Percentiles rank a stretch among this genome's conserved stretches.
phyloP scores from a whole-genome alignment of 2,113 vertebrate genomes.

The Abramis brama region DNA sequence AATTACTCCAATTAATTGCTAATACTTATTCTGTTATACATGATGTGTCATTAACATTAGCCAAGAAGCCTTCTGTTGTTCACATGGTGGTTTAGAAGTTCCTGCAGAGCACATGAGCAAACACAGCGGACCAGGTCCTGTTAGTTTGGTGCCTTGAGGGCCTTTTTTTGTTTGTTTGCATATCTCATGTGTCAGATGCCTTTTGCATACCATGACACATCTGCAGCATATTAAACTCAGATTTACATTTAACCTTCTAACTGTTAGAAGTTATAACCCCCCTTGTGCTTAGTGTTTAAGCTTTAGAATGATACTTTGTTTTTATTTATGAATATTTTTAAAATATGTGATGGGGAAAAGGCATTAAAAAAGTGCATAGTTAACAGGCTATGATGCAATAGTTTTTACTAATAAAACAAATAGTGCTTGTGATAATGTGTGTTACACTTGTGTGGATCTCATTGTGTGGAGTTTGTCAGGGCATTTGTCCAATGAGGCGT shows the following conservation, averaged over 20 bases:
- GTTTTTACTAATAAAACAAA: background rate
- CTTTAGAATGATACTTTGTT: too few relatives aligned
- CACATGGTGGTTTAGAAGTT: background rate
- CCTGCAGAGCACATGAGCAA: background rate
- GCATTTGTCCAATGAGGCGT: background rate
- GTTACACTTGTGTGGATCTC: background rate
- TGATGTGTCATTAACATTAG: too few relatives aligned
- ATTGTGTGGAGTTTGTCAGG: background rate
- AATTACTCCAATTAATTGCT: background rate
- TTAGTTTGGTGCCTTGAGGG: background rate
- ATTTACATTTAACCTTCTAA: background rate
- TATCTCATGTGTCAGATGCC: background rate
- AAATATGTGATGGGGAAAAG: too few relatives aligned
- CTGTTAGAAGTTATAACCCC: too few relatives aligned
- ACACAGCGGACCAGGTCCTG: too few relatives aligned
- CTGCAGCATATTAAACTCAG: background rate
- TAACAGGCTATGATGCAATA: background rate
- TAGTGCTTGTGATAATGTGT: background rate
- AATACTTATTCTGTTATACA: background rate
- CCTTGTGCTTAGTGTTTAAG: too few relatives aligned
- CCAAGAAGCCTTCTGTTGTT: too few relatives aligned
- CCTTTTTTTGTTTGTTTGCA: background rate
- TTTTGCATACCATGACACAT: background rate
- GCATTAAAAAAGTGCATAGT: too few relatives aligned
- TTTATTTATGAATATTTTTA: too few relatives aligned